These are phyloP conservation scores for Calvadosia cruxmelitensis DNA, from an alignment of 30 jellyfish, hydroid and myxozoan genomes.

Conservation along the genomic window DNA sequence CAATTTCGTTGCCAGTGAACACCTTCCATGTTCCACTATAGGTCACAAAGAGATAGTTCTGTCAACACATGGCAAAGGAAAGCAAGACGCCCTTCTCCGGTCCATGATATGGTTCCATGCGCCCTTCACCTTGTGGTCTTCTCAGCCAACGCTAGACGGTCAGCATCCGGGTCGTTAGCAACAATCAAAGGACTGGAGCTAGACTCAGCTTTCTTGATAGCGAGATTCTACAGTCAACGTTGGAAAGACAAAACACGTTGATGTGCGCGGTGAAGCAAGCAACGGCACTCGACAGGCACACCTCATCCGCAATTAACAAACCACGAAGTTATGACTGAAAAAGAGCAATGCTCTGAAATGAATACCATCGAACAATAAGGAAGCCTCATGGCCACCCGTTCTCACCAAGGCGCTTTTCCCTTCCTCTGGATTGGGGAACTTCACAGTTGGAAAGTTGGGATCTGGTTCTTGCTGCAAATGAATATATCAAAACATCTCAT, in stretches of 20 bases:
- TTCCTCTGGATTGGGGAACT: constrained; percentile 89
- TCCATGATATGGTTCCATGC: background rate
- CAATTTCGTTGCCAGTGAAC: constrained; percentile 87
- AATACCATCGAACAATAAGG: no score
- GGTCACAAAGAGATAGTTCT: background rate
- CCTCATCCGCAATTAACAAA: background rate
- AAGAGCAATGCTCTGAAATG: no score
- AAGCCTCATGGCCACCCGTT: background rate
- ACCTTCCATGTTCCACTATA: constrained; percentile 72
- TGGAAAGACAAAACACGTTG: background rate
- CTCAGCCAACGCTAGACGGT: constrained; percentile 84
- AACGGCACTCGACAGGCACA: background rate
- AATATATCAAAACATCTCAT: no score
- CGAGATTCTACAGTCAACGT: constrained; percentile 51
- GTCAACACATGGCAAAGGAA: background rate
- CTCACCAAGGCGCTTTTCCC: constrained; percentile 84
- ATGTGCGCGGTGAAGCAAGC: background rate
- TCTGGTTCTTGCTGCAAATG: constrained; percentile 76
- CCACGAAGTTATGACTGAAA: no score
- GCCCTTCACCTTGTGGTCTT: constrained; percentile 30
- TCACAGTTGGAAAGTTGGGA: constrained; percentile 92
- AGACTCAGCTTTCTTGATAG: constrained; percentile 65
- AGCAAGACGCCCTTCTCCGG: background rate
- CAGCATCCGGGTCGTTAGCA: constrained; percentile 97
- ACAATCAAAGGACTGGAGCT: constrained; percentile 53